These are phyloP conservation scores for Amphipoea oculea DNA, from an alignment of 2,888 invertebrate genomes.

Conservation along the genomic window DNA sequence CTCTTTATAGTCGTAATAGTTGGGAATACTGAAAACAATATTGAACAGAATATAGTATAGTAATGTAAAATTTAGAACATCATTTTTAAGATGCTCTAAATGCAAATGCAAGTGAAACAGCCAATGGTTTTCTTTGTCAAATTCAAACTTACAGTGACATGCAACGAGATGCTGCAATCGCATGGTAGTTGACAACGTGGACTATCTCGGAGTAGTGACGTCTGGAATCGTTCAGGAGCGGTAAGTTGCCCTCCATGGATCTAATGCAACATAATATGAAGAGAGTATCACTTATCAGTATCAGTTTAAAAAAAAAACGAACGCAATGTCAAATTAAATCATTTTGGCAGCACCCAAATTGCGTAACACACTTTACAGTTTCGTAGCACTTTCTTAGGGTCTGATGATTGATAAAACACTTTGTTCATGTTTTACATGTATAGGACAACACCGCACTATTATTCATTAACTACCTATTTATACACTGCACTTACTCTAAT, in stretches of 20 bases:
- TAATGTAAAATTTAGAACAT: neutral
- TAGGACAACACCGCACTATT: too few relatives aligned
- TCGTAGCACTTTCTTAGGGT: too few relatives aligned
- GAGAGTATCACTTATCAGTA: neutral
- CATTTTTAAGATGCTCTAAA: neutral
- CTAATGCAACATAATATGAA: neutral
- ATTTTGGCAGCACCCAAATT: too few relatives aligned
- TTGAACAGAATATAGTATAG: neutral
- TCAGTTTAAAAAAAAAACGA: too few relatives aligned
- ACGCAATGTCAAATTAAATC: neutral
- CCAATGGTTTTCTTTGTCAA: neutral
- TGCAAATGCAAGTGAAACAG: neutral
- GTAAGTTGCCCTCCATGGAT: constrained; percentile 21
- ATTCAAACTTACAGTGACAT: constrained; percentile 4
- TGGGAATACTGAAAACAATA: neutral
- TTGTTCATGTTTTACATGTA: too few relatives aligned
- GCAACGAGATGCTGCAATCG: fast-evolving
- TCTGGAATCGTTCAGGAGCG: constrained; percentile 18
- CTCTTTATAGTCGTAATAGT: fast-evolving
- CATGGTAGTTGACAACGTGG: constrained; percentile 1
- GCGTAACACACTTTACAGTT: too few relatives aligned
- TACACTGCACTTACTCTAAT: too few relatives aligned
- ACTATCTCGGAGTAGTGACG: constrained; percentile 19
- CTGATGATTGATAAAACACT: too few relatives aligned
- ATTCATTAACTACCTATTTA: too few relatives aligned